Evolutionary conservation across 2,888 invertebrate species (phyloP).

Genomic region (Pyrrhia umbra): DNA sequence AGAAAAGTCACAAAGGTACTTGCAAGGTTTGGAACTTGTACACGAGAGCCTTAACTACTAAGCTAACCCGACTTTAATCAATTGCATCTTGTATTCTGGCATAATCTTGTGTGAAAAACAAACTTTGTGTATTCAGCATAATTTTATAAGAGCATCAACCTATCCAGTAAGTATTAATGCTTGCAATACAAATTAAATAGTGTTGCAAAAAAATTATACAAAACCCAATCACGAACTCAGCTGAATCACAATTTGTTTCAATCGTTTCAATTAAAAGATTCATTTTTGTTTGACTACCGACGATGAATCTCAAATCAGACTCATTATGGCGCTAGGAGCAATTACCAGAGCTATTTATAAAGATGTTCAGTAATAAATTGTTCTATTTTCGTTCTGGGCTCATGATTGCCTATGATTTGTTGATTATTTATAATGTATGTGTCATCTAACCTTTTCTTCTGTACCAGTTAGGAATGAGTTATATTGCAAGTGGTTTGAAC

Average conservation of each 20-base stretch:
- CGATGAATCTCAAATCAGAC: constrained; percentile 39
- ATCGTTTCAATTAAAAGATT: constrained; percentile 50
- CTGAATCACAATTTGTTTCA: constrained; percentile 44
- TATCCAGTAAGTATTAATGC: constrained; percentile 14
- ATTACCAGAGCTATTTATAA: constrained; percentile 58
- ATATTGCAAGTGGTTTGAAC: too few species aligned
- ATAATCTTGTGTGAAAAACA: too few species aligned
- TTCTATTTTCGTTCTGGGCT: constrained; percentile 55
- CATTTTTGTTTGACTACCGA: constrained; percentile 36
- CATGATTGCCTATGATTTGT: constrained; percentile 57
- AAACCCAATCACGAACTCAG: constrained; percentile 30
- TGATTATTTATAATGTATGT: constrained; percentile 36
- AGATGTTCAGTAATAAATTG: constrained; percentile 50
- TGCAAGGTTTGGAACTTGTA: too few species aligned
- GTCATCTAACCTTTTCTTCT: constrained; percentile 10
- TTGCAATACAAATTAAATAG: constrained; percentile 13
- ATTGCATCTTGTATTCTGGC: constrained; percentile 12
- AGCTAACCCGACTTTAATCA: too few species aligned
- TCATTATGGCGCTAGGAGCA: constrained; percentile 46
- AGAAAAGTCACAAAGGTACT: too few species aligned
- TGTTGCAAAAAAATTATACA: constrained; percentile 39
- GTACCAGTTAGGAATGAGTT: neutral
- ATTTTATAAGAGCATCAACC: constrained; percentile 49
- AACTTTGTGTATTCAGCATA: too few species aligned
- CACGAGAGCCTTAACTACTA: too few species aligned